These are phyloP conservation scores for Petroica traversi DNA, from an alignment of 2,113 vertebrate genomes.

Conservation along the genomic window DNA sequence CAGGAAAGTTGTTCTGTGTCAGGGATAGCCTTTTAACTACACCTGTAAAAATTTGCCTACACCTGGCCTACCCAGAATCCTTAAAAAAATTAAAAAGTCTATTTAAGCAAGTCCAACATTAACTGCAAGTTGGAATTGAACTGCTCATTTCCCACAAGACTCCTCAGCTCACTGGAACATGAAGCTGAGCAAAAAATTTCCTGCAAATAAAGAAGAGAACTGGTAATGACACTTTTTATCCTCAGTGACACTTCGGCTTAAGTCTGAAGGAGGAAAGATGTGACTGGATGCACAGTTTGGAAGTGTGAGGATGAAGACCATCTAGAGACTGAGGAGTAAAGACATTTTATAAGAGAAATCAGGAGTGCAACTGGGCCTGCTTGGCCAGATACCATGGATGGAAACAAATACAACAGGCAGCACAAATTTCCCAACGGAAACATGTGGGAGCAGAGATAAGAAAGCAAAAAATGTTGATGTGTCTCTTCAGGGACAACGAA, in stretches of 20 bases:
- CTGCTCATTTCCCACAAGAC: constrained; percentile 9
- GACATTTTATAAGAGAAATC: background rate
- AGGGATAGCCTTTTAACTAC: background rate
- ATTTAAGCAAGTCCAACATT: background rate
- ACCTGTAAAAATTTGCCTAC: background rate
- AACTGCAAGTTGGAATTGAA: background rate
- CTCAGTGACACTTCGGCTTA: background rate
- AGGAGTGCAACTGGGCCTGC: background rate
- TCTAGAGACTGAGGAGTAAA: background rate
- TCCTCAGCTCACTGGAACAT: background rate
- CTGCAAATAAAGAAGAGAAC: constrained; percentile 22
- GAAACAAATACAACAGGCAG: background rate
- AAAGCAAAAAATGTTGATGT: background rate
- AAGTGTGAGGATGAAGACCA: background rate
- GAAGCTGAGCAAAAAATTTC: constrained; percentile 27
- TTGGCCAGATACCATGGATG: background rate
- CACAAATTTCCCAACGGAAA: background rate
- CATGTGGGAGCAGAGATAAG: background rate
- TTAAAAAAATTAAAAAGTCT: background rate
- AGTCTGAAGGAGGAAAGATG: background rate
- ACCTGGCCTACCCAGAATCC: background rate
- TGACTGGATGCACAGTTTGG: background rate
- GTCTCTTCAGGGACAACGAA: background rate
- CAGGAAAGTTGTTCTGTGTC: background rate
- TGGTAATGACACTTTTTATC: background rate